Evolutionary conservation across 1,140 invertebrate species (phyloP).

Genomic region (Drosophila subpulchrella): DNA sequence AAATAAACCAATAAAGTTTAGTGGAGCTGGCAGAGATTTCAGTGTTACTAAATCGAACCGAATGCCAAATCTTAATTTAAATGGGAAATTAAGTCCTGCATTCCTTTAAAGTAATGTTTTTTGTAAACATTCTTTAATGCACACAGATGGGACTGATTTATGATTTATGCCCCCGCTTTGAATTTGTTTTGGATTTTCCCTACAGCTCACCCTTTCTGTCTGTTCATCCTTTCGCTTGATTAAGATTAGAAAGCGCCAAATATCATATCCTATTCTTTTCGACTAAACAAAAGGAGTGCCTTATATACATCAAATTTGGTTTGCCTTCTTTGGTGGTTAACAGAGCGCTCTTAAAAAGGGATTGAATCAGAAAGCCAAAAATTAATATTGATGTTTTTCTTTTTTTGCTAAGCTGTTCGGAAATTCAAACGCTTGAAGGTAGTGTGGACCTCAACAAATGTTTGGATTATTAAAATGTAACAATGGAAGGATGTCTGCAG

Average conservation of each 20-base stretch:
- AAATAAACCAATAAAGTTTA: too few relatives aligned
- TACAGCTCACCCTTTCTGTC: background rate
- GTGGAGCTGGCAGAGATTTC: too few relatives aligned
- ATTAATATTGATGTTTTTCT: constrained; percentile 62
- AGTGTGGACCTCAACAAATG: constrained; percentile 59
- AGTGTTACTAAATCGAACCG: too few relatives aligned
- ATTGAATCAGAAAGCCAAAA: constrained; percentile 37
- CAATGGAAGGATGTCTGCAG: constrained; percentile 37
- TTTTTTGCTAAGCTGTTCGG: constrained; percentile 42
- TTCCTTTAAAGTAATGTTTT: background rate
- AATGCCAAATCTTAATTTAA: too few relatives aligned
- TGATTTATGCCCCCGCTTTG: background rate
- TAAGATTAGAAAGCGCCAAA: constrained; percentile 26
- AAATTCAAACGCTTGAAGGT: constrained; percentile 37
- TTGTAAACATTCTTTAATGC: background rate
- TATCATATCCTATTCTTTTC: constrained; percentile 22
- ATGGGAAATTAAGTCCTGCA: too few relatives aligned
- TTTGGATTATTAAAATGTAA: constrained; percentile 79
- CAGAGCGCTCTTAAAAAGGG: constrained; percentile 13
- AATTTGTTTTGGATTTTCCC: background rate
- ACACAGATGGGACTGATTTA: background rate
- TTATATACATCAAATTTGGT: constrained; percentile 47
- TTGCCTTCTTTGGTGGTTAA: constrained; percentile 52
- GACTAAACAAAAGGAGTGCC: constrained; percentile 42
- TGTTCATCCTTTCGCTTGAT: constrained; percentile 36